phyloP scores from a whole-genome alignment of 2,888 invertebrate genomes.

The Clivina fossor region DNA sequence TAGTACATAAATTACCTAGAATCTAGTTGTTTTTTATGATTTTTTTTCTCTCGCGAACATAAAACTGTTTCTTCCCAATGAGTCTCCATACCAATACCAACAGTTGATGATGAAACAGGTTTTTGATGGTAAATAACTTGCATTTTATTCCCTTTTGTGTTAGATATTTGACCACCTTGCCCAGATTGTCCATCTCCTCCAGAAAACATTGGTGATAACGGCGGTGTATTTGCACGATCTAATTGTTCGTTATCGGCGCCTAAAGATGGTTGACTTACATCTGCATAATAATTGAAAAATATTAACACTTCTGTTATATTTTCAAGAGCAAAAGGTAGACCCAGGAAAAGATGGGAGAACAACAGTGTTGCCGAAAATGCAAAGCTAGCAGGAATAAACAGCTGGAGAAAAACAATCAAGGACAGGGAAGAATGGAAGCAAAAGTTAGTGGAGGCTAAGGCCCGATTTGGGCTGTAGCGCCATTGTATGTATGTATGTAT shows the following conservation, averaged over 20 bases:
- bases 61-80: conserved; percentile 71
- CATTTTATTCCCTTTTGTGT: conserved; percentile 51
- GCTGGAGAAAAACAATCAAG: too few relatives aligned
- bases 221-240: conserved; percentile 58
- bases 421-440: too few relatives aligned
- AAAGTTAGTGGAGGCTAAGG: too few relatives aligned
- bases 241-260: conserved; percentile 67
- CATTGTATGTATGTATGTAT: too few relatives aligned
- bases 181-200: conserved; percentile 59
- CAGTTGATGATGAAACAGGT: conserved; percentile 52
- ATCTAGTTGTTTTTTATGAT: conserved; percentile 19
- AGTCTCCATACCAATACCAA: too few relatives aligned
- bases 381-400: too few relatives aligned
- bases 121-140: conserved; percentile 51
- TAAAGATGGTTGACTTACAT: conserved; percentile 75
- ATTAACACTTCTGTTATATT: too few relatives aligned
- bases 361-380: too few relatives aligned
- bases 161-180: conserved; percentile 52
- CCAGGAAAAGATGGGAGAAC: too few relatives aligned
- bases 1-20: conserved; percentile 11
- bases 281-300: too few relatives aligned
- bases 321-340: too few relatives aligned
- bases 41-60: conserved; percentile 37
- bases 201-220: conserved; percentile 64
- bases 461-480: too few relatives aligned